phyloP scores from a whole-genome alignment of 1,140 invertebrate genomes.

The Drosophila simulans region DNA sequence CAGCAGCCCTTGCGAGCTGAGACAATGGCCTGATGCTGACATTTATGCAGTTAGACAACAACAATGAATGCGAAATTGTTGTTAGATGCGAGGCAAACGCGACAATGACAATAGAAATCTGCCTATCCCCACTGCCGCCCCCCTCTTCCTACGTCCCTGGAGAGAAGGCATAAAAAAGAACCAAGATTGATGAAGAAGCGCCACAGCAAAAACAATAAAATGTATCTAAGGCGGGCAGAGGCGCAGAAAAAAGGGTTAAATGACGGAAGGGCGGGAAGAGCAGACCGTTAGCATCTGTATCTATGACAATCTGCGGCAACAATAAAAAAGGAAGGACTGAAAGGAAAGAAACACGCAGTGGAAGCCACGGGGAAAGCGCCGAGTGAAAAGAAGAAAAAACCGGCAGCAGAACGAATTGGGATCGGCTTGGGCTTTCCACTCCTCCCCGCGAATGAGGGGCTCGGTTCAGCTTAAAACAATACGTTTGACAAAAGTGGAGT shows the following conservation, averaged over 20 bases:
- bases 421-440: slow-evolving; percentile 13
- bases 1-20: slow-evolving; percentile 24
- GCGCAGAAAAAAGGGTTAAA: neutral
- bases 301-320: slow-evolving; percentile 57
- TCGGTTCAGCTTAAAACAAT: slow-evolving; percentile 66
- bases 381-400: slow-evolving; percentile 2
- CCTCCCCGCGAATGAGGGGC: neutral
- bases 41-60: slow-evolving; percentile 76
- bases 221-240: slow-evolving; percentile 49
- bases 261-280: neutral
- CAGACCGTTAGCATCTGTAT: slow-evolving; percentile 48
- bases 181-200: slow-evolving; percentile 78
- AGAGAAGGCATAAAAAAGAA: slow-evolving; percentile 60
- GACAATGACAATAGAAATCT: slow-evolving; percentile 57
- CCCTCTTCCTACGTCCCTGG: neutral
- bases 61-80: slow-evolving; percentile 50
- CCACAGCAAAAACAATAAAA: slow-evolving; percentile 71
- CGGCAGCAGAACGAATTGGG: slow-evolving; percentile 34
- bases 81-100: slow-evolving; percentile 50
- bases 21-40: slow-evolving; percentile 74
- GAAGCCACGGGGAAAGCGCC: slow-evolving; percentile 18
- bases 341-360: slow-evolving; percentile 38
- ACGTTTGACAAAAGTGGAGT: slow-evolving; percentile 82
- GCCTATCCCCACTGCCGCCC: slow-evolving; percentile 1
- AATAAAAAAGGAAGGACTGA: slow-evolving; percentile 34